Percentiles rank a stretch among this genome's conserved stretches.
Conservation (phyloP, 2,888 invertebrate genomes). For the Pachymerium ferrugineum region DNA sequence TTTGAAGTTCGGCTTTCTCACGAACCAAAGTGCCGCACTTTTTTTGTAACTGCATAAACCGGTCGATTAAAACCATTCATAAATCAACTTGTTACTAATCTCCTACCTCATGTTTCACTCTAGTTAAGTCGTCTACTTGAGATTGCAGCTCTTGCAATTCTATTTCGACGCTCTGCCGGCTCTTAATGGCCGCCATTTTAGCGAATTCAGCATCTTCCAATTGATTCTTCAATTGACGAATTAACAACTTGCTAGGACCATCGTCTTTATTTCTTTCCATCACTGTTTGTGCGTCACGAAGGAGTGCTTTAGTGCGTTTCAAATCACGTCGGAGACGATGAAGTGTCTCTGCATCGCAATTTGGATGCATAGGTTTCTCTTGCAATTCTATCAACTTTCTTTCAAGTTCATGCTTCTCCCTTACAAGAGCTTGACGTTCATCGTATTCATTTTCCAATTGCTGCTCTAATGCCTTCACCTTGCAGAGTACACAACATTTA, state of each 20-base stretch:
- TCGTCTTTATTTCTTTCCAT: constrained; percentile 81
- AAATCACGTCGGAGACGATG: constrained; percentile 68
- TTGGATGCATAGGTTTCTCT: constrained; percentile 54
- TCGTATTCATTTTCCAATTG: constrained; percentile 91
- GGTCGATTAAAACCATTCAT: background rate
- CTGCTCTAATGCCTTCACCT: constrained; percentile 69
- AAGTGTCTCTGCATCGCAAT: constrained; percentile 39
- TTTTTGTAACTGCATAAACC: constrained; percentile 59
- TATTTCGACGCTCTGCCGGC: constrained; percentile 75
- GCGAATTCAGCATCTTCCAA: constrained; percentile 88
- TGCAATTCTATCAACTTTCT: constrained; percentile 71
- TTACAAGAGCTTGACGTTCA: constrained; percentile 73
- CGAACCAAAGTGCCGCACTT: constrained; percentile 62
- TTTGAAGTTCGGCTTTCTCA: constrained; percentile 74
- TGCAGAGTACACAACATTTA: background rate
- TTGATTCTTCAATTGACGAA: constrained; percentile 72
- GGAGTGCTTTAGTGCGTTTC: constrained; percentile 78
- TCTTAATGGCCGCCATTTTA: constrained; percentile 74
- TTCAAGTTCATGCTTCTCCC: constrained; percentile 89
- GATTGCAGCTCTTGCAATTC: constrained; percentile 77
- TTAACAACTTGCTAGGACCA: constrained; percentile 70
- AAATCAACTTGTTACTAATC: background rate
- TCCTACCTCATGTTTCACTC: constrained; percentile 62
- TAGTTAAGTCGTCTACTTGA: constrained; percentile 72
- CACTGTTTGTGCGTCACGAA: constrained; percentile 88